These are phyloP conservation scores for Trichogramma dendrolimi DNA, from an alignment of 2,888 invertebrate genomes.

Conservation along the genomic window DNA sequence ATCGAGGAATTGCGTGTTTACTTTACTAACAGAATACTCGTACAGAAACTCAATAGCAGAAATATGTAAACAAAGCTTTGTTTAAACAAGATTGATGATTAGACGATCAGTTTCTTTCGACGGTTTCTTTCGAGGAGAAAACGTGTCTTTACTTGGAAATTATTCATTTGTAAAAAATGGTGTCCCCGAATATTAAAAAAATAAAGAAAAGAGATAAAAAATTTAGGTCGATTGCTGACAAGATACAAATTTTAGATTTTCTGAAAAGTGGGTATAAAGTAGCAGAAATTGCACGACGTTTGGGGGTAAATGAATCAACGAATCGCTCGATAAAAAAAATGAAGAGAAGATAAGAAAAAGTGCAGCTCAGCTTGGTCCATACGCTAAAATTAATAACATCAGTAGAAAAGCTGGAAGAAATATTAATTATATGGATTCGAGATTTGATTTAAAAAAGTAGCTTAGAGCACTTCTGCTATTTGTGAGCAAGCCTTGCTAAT, in stretches of 20 bases:
- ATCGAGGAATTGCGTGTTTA: no score
- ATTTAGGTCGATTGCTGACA: background rate
- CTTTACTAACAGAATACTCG: no score
- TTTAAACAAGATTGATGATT: no score
- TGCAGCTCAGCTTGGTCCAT: background rate
- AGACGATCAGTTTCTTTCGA: no score
- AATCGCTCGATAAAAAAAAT: background rate
- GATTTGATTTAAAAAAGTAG: background rate
- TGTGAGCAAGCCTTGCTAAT: background rate
- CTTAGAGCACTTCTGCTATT: background rate
- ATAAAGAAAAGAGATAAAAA: background rate
- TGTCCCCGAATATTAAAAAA: no score
- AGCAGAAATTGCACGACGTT: background rate
- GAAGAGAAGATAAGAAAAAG: conserved; percentile 1
- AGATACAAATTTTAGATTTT: conserved; percentile 1
- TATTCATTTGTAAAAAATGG: no score
- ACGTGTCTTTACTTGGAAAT: no score
- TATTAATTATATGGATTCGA: background rate
- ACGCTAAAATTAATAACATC: background rate
- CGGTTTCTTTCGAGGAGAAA: no score
- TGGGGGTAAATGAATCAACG: background rate
- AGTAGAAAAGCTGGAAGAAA: conserved; percentile 1
- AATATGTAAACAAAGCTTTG: no score
- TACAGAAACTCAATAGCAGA: no score
- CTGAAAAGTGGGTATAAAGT: background rate